A percentile compares a stretch with the other conserved stretches of the same genome.
These are phyloP conservation scores for Xerus inauris DNA, from an alignment of 2,113 vertebrate species.

Conservation along the genomic window DNA sequence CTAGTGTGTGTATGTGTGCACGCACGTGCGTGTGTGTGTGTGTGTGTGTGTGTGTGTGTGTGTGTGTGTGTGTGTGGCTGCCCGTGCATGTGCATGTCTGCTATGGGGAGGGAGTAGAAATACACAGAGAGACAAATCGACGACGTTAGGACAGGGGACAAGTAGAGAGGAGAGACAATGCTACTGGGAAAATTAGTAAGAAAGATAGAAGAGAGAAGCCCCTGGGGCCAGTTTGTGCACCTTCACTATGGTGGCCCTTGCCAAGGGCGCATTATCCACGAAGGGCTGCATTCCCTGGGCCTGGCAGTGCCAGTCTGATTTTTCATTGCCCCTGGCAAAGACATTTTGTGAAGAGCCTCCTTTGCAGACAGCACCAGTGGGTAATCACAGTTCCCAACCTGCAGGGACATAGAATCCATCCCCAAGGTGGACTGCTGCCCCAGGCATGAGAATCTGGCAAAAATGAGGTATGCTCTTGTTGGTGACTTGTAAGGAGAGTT, in stretches of 20 bases:
- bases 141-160: background rate
- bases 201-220: conserved; percentile 52
- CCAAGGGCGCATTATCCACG: background rate
- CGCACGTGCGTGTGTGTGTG: background rate
- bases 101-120: conserved; percentile 60
- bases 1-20: conserved; percentile 56
- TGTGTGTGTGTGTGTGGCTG: background rate
- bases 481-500: conserved; percentile 64
- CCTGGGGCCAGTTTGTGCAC: conserved; percentile 55
- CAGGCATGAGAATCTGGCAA: conserved; percentile 52
- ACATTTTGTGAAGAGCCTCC: conserved; percentile 54
- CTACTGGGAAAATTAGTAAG: background rate
- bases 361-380: background rate
- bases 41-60: conserved; percentile 50
- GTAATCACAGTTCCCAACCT: conserved; percentile 73
- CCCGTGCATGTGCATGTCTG: conserved; percentile 40
- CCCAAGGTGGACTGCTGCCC: background rate
- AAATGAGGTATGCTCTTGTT: conserved; percentile 56
- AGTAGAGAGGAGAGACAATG: conserved; percentile 14
- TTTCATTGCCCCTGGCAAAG: conserved; percentile 64
- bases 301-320: conserved; percentile 19
- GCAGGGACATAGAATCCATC: conserved; percentile 68
- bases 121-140: conserved; percentile 53
- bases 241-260: background rate
- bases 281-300: conserved; percentile 51